phyloP scores from a whole-genome alignment of 2,888 invertebrate genomes.

The Cyclophora albipunctata region DNA sequence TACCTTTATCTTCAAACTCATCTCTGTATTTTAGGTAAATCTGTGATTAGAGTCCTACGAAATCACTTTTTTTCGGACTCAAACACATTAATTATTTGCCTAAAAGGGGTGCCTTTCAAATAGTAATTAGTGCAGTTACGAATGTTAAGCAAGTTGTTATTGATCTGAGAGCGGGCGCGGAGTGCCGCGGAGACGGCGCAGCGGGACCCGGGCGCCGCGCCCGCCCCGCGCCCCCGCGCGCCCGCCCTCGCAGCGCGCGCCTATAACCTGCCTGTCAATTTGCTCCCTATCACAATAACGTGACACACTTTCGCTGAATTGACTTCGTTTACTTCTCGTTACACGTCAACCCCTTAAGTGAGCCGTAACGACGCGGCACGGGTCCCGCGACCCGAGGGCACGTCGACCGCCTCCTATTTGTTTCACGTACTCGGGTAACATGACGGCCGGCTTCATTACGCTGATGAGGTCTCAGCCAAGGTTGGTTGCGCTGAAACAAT shows the following conservation, averaged over 20 bases:
- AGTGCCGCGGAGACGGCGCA: slow-evolving; percentile 26
- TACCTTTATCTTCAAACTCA: too few relatives aligned
- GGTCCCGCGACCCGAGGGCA: slow-evolving; percentile 5
- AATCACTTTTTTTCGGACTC: too few relatives aligned
- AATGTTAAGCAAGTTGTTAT: slow-evolving; percentile 10
- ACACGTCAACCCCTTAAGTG: slow-evolving; percentile 25
- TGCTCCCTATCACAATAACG: slow-evolving; percentile 43
- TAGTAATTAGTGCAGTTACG: neutral
- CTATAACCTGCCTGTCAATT: slow-evolving; percentile 28
- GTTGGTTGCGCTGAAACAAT: slow-evolving; percentile 47
- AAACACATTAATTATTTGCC: too few relatives aligned
- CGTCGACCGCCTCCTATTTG: slow-evolving; percentile 1
- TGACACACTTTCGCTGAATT: slow-evolving; percentile 49
- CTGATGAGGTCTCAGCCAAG: slow-evolving; percentile 22
- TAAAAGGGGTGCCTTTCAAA: too few relatives aligned
- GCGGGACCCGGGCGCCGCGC: slow-evolving; percentile 28
- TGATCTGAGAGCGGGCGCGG: slow-evolving; percentile 11
- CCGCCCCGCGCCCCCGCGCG: slow-evolving; percentile 26
- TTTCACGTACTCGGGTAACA: slow-evolving; percentile 2
- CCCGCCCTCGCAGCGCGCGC: slow-evolving; percentile 18
- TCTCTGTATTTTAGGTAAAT: too few relatives aligned
- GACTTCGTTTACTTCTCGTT: slow-evolving; percentile 62
- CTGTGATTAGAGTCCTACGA: too few relatives aligned
- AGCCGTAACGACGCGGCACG: slow-evolving; percentile 33
- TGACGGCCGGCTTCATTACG: neutral